Conservation (phyloP, 2,797 vertebrate species). For the Scolopax rusticola region DNA sequence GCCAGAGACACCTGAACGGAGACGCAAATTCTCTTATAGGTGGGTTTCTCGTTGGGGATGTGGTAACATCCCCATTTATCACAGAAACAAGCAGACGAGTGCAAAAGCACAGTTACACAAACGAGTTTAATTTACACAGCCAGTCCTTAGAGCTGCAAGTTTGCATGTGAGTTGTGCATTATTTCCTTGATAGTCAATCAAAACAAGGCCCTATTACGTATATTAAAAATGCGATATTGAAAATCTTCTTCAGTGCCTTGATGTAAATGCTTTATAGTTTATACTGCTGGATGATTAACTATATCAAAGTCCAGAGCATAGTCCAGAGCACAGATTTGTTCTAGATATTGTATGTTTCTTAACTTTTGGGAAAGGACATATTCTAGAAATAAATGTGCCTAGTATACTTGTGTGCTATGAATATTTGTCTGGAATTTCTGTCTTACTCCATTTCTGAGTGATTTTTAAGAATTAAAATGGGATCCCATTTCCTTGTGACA, state of each 20-base stretch:
- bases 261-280: not conserved
- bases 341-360: not conserved
- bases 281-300: not conserved
- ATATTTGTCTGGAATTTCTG: not conserved
- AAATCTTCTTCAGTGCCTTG: not conserved
- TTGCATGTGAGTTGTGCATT: not conserved
- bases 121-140: constrained; percentile 17
- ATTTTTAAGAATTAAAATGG: not conserved
- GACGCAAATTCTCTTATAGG: not conserved
- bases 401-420: not conserved
- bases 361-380: not conserved
- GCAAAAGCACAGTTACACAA: not conserved
- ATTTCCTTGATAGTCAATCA: constrained; percentile 1
- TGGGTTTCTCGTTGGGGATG: not conserved
- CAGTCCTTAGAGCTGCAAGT: not conserved
- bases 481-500: not conserved
- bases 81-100: not conserved
- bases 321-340: not conserved
- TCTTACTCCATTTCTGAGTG: not conserved
- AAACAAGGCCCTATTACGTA: not conserved
- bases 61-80: not conserved
- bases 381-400: not conserved
- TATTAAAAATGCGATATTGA: not conserved
- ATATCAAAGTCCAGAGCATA: not conserved
- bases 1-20: not conserved